These are phyloP conservation scores for Ara ararauna DNA, from an alignment of 2,797 vertebrate species.

Conservation along the genomic window DNA sequence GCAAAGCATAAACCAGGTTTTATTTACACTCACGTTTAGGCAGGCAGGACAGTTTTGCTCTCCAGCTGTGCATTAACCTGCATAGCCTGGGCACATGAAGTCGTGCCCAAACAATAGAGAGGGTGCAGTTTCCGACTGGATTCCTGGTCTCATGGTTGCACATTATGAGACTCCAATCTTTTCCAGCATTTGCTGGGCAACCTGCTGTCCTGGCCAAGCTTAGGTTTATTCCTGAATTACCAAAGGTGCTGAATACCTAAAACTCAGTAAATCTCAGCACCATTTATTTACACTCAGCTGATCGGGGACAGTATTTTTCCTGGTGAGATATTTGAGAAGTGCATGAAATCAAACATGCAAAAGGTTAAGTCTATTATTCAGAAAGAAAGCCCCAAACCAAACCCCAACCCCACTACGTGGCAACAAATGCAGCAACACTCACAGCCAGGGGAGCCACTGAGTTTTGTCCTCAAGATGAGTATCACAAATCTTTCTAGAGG, in stretches of 20 bases:
- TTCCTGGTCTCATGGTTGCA: not conserved
- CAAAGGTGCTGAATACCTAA: not conserved
- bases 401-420: too few species aligned
- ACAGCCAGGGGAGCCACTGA: not conserved
- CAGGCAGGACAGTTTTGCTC: conserved; percentile 43
- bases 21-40: not conserved
- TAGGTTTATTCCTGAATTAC: not conserved
- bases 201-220: not conserved
- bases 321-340: not conserved
- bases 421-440: not conserved
- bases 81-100: conserved; percentile 29
- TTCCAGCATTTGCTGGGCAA: not conserved
- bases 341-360: not conserved
- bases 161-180: not conserved
- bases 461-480: not conserved
- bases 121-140: not conserved
- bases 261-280: not conserved
- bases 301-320: not conserved
- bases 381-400: not conserved
- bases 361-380: not conserved
- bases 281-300: not conserved
- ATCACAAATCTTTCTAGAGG: not conserved
- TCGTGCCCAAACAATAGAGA: not conserved
- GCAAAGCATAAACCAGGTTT: not conserved
- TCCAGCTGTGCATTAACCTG: conserved; percentile 54